A percentile compares a stretch with the other conserved stretches of the same genome.
Conservation (phyloP, 1,140 invertebrate genomes). For the Oscheius sp. region DNA sequence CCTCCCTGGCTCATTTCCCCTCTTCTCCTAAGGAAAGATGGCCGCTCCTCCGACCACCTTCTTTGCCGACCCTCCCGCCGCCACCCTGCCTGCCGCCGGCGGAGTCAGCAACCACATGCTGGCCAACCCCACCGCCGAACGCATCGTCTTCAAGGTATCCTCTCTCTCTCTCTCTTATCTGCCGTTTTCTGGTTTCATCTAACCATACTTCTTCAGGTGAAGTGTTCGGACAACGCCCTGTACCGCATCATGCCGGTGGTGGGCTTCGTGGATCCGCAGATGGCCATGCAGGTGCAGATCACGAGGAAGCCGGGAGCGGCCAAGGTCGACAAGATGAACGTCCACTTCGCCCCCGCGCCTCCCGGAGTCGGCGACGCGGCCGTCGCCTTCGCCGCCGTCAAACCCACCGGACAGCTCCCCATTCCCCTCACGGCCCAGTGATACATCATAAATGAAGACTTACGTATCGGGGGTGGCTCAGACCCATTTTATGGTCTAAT, state of each 20-base stretch:
- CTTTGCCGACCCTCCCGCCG: constrained; percentile 2
- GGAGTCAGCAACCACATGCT: not conserved
- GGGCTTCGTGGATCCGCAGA: constrained; percentile 12
- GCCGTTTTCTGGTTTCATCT: not conserved
- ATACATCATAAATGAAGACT: no score
- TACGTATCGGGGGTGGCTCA: no score
- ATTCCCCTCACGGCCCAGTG: no score
- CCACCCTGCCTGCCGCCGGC: constrained; percentile 7
- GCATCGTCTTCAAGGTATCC: constrained; percentile 1
- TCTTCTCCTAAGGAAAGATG: no score
- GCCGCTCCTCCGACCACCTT: no score
- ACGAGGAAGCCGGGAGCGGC: constrained; percentile 10
- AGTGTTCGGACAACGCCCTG: constrained; percentile 21
- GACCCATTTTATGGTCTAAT: no score
- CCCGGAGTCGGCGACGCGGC: no score
- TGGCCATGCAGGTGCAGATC: constrained; percentile 17
- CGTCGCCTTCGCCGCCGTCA: no score
- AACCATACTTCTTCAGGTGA: not conserved
- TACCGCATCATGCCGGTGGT: constrained; percentile 19
- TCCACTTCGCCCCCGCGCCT: no score
- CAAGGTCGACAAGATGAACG: constrained; percentile 30
- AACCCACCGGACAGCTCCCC: no score
- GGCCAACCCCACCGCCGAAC: not conserved
- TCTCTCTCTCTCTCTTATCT: no score
- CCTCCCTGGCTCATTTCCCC: no score